These are phyloP conservation scores for Cylas formicarius DNA, from an alignment of 1,140 invertebrate genomes.

Conservation along the genomic window DNA sequence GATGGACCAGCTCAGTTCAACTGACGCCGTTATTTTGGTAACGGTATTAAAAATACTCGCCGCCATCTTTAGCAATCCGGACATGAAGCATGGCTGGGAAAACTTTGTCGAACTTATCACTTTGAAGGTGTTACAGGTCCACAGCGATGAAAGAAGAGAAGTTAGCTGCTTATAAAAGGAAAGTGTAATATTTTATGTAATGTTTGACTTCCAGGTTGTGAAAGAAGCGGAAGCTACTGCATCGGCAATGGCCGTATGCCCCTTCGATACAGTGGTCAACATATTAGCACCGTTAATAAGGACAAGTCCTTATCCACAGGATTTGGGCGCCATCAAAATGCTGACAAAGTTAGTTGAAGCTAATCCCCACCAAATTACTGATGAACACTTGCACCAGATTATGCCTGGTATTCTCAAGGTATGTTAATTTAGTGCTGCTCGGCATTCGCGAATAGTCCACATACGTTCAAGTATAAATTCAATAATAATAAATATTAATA, in stretches of 20 bases:
- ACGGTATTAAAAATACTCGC: constrained; percentile 69
- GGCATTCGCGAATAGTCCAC: no score
- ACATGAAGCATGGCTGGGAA: constrained; percentile 69
- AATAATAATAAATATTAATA: no score
- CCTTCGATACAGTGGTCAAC: constrained; percentile 40
- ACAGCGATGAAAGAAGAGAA: constrained; percentile 69
- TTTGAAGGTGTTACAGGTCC: constrained; percentile 77
- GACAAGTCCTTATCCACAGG: constrained; percentile 76
- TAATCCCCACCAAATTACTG: constrained; percentile 58
- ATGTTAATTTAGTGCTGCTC: constrained; percentile 19
- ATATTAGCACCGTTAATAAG: constrained; percentile 71
- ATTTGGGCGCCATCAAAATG: constrained; percentile 89
- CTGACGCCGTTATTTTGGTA: constrained; percentile 60
- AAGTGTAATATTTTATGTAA: background rate
- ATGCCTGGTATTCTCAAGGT: constrained; percentile 86
- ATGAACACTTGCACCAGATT: constrained; percentile 66
- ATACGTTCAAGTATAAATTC: no score
- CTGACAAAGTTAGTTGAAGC: constrained; percentile 77
- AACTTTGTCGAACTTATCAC: constrained; percentile 84
- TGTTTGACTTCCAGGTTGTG: constrained; percentile 32
- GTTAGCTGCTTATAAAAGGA: constrained; percentile 43
- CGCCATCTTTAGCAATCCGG: constrained; percentile 70
- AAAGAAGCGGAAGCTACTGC: constrained; percentile 38
- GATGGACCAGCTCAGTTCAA: constrained; percentile 62
- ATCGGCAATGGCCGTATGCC: constrained; percentile 39